Base-by-base conservation (phyloP, 2,113 vertebrate genomes). In the Piprites chloris region DNA sequence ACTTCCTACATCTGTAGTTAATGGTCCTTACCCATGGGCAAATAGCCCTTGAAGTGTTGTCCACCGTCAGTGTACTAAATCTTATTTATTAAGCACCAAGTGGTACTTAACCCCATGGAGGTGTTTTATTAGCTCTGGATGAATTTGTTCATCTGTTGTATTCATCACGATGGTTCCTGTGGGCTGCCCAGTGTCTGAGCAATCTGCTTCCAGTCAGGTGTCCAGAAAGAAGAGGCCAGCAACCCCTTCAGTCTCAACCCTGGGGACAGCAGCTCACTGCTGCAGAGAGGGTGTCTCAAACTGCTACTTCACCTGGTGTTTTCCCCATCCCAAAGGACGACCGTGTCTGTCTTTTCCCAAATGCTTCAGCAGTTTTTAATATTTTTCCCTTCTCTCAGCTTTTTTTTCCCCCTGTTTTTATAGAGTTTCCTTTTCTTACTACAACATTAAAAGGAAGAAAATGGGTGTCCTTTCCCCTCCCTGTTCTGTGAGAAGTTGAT, bases 1-100 rank as follows among this genome's bases (percentile, higher is more conserved):
- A 83, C 22, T 80, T 87, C 65, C 55, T 88, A 14, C 35, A 37
- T 84, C 68, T 74, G 67, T 80, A 91, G 71, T 68, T 96, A 96
- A 94, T 71, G 68, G 58, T 67, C 81, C 85, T 96, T 88, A 62
- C 56, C 42, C 32, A 27, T 24, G 72, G 58, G 59, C 83, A 76
- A 84, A 84, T n/a, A 90, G 28, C 55, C 53, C 69, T 61, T 93
- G 65, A 78, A 92, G 24, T 53, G 30, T 39, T 80, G 66, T 67
- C 39, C 30, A 37, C 35, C 35, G 19, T 56, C 42, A 61, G 18
- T 7, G 37, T 49, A 75, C 35, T 96, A 90, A 87, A 80, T 91
- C 37, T 81, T 78, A 53, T 86, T 91, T 94, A 89, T 93, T 62
- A 68, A 83, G 30, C 19, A 50, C n/a, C 35, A 71, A 66, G 50